A percentile compares a stretch with the other conserved stretches of the same genome.
Evolutionary conservation across 2,113 vertebrate genomes (phyloP).

Genomic region (Callorhinus ursinus): DNA sequence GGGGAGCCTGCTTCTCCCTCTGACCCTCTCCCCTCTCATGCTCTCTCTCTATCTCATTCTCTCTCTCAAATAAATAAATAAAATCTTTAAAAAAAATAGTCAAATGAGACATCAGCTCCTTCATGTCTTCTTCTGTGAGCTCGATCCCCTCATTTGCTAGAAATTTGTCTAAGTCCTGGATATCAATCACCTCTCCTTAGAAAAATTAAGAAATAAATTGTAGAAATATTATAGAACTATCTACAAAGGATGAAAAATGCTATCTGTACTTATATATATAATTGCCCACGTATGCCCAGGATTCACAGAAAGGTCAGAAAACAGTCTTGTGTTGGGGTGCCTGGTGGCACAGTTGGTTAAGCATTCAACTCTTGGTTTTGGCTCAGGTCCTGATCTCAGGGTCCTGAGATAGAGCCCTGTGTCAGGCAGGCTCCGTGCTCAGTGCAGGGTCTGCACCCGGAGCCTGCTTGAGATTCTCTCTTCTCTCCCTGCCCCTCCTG

Average conservation of each 20-base stretch:
- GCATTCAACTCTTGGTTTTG: background rate
- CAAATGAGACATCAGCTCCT: background rate
- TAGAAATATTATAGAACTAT: slow-evolving; percentile 17
- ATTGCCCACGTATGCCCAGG: background rate
- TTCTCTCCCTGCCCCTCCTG: background rate
- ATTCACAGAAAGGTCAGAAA: background rate
- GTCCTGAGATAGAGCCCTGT: background rate
- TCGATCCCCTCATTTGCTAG: background rate
- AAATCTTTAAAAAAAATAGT: too few species aligned
- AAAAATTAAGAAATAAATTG: slow-evolving; percentile 34
- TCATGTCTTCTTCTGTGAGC: slow-evolving; percentile 9
- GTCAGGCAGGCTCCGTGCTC: background rate
- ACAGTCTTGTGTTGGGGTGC: background rate
- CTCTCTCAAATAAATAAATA: too few species aligned
- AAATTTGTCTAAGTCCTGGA: slow-evolving; percentile 10
- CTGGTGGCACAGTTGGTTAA: background rate
- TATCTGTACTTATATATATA: background rate
- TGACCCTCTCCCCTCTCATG: too few species aligned
- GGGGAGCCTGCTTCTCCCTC: too few species aligned
- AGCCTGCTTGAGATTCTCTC: background rate
- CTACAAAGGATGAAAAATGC: background rate
- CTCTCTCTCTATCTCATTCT: too few species aligned
- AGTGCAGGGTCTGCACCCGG: background rate
- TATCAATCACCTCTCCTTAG: slow-evolving; percentile 38
- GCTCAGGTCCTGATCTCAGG: background rate